Base-by-base conservation (phyloP, 2,113 vertebrate genomes). In the Xyliphius kryptos region DNA sequence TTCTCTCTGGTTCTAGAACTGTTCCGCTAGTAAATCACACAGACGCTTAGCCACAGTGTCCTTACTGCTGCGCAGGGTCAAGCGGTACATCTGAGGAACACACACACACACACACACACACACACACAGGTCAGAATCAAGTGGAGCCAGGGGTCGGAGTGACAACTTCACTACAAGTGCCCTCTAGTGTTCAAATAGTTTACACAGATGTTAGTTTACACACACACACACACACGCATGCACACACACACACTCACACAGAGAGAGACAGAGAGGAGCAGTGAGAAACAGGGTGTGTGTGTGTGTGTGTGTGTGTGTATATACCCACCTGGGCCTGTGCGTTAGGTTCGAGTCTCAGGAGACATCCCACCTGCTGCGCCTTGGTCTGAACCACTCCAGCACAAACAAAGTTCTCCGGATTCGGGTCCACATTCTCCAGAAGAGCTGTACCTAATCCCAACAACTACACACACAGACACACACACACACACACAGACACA, bases 361-460 rank as follows among this genome's bases (percentile, higher is more conserved):
- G 86, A 52, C 91, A 94, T 77, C 93, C 92, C 9, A 95, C 89
- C 71, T 95, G 93, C 73, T 94, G 85, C 47, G 87, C 77, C 75
- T 95, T 95, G 7, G 91, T 93, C 83, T 95, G 93, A 72, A 95
- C 89, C 68, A 95, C 92, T 46, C 93, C 93, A 43, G 93, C 92
- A 17, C 91, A 93, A 56, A 95, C 93, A 2, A 90, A 95, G 76
- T 95, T 95, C 76, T 95, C 93, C 6, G 90, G 91, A 77, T 95
- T 95, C 14, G 93, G 93, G 69, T 95, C 91, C 38, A 95, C 90
- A 0, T 92, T 91, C 68, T 93, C 91, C 81, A 95, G 75, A 57
- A 96, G 87, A 15, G 93, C 93, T 2, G 87, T 85, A 59, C 93
- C 93, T 7, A 95, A 84, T 52, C 93, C 93, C 73, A 95, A 78